Evolutionary conservation across 2,888 invertebrate genomes (phyloP).

Genomic region (Eurytoma adleriae): DNA sequence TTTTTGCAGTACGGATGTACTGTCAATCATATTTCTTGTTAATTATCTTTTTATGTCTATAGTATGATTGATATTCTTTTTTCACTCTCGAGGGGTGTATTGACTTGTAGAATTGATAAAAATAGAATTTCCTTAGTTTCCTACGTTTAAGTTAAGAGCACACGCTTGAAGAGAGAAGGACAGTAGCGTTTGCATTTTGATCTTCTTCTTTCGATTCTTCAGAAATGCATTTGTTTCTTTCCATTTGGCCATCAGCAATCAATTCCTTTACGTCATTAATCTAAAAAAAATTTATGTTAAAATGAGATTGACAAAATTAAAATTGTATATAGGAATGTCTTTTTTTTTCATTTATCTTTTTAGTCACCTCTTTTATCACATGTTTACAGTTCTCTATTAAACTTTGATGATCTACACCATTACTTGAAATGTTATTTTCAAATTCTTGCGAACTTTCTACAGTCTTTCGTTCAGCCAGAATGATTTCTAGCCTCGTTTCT

Average conservation of each 20-base stretch:
- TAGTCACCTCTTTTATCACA: constrained; percentile 66
- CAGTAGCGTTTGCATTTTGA: constrained; percentile 63
- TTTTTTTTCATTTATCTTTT: too few relatives aligned
- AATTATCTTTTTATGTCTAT: constrained; percentile 29
- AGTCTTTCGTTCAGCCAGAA: constrained; percentile 65
- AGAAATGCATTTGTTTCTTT: constrained; percentile 41
- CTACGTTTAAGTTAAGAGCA: constrained; percentile 56
- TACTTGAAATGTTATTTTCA: constrained; percentile 63
- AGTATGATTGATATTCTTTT: constrained; percentile 52
- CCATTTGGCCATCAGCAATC: constrained; percentile 47
- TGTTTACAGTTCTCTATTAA: constrained; percentile 68
- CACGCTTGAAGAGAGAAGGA: constrained; percentile 61
- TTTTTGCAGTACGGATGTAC: constrained; percentile 23
- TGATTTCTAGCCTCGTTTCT: constrained; percentile 69
- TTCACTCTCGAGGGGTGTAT: constrained; percentile 43
- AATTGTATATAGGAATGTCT: too few relatives aligned
- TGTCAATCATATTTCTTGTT: constrained; percentile 26
- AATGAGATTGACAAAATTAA: neutral
- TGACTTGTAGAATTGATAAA: constrained; percentile 56
- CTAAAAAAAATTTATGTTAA: constrained; percentile 28
- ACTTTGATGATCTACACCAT: constrained; percentile 64
- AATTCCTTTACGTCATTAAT: constrained; percentile 53
- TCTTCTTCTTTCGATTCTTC: constrained; percentile 58
- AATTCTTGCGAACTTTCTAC: constrained; percentile 63
- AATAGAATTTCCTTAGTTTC: constrained; percentile 55